Base-by-base conservation (phyloP, 2,797 vertebrate species). In the Benthosema pterotum region DNA sequence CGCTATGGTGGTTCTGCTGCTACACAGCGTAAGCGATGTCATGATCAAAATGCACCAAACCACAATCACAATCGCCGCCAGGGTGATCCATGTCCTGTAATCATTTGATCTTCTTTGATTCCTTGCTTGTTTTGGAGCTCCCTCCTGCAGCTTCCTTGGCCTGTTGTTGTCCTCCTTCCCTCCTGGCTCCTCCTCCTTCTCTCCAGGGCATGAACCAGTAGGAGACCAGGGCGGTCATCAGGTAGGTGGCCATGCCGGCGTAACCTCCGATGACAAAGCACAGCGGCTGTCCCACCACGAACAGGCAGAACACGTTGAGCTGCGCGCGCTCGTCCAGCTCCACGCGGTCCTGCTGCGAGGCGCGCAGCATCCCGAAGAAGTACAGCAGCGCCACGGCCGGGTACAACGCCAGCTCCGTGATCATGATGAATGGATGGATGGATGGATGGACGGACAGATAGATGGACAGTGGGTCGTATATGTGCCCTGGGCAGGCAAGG, bases 251-350 rank as follows among this genome's bases (percentile, higher is more conserved):
- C 90, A 93, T 93, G 62, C 93, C 92, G 0, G 89, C 86, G 80
- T 93, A 92, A 45, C 80, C 75, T 1, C 91, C 91, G 2, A 94
- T 55, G 1, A 91, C 62, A 47, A 94, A 83, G 75, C 93, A 94
- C 42, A 93, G 71, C 0, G 93, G 93, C 86, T 95, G 93, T 4
- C 70, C 90, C 64, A 94, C 48, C 55, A 93, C 91, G 3, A 95
- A 95, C 70, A 94, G 81, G 15, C 89, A 93, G 84, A 94, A 93
- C n/a, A 94, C 93, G 4, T 94, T 95, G 60, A 92, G 19, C 0
- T 92, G 93, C 0, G 93, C 93, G 0, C 84, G 84, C 9, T 93
- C 75, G 0, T 92, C 83, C 72, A 95, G 83, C 63, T 93, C 80
- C 63, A 95, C 72, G 0, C 65, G 77, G n/a, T 90, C 72, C 0